Evolutionary conservation across 2,888 invertebrate species (phyloP).

Genomic region (Lasiommata megera): DNA sequence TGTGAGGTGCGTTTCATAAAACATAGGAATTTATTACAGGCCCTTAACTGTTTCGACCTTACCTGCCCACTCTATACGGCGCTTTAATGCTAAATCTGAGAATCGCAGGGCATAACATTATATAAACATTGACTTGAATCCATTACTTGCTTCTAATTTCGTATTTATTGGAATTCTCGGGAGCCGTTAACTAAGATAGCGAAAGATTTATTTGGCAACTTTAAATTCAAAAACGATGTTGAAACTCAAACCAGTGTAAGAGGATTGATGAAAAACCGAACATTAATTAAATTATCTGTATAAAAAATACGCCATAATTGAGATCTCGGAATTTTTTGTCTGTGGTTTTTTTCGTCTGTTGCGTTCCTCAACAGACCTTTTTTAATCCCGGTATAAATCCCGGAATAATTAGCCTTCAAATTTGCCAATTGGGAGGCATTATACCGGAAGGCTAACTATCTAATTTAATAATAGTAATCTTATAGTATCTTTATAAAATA

Average conservation of each 20-base stretch:
- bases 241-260: not conserved
- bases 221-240: conserved; percentile 23
- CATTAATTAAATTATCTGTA: too few species aligned
- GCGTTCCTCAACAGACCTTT: too few species aligned
- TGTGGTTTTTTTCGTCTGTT: too few species aligned
- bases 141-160: conserved; percentile 18
- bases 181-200: conserved; percentile 10
- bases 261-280: too few species aligned
- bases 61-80: conserved; percentile 6
- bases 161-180: conserved; percentile 15
- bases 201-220: conserved; percentile 22
- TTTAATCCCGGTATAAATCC: too few species aligned
- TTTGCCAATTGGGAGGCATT: too few species aligned
- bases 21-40: conserved; percentile 32
- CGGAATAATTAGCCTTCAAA: too few species aligned
- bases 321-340: too few species aligned
- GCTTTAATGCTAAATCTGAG: conserved; percentile 9
- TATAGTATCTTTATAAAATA: too few species aligned
- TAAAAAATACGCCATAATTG: too few species aligned
- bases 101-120: conserved; percentile 15
- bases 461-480: too few species aligned
- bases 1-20: conserved; percentile 31
- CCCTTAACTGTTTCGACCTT: conserved; percentile 19
- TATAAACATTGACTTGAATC: conserved; percentile 16
- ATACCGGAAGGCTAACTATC: too few species aligned